Evolutionary conservation across 2,113 vertebrate species (phyloP).

Genomic region (Plectropomus leopardus): DNA sequence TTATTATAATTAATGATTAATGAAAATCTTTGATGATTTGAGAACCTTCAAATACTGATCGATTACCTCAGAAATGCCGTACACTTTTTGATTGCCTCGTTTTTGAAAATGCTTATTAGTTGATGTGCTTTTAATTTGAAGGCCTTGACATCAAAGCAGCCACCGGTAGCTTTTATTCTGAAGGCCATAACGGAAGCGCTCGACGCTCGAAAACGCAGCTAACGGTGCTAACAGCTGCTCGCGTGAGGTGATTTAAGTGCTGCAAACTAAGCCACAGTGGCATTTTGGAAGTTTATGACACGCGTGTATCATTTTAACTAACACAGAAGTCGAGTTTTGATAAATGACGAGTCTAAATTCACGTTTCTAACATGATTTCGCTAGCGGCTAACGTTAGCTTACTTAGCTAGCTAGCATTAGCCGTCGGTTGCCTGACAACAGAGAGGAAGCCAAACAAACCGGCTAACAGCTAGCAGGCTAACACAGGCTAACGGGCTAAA

Average conservation of each 20-base stretch:
- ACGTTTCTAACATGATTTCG: not conserved
- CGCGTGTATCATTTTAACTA: accelerated
- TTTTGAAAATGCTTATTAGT: not conserved
- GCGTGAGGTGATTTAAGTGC: not conserved
- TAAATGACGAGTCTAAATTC: not conserved
- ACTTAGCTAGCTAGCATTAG: conserved; percentile 18
- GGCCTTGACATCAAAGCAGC: not conserved
- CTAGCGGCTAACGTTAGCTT: not conserved
- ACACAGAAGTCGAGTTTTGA: accelerated
- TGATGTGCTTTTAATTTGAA: not conserved
- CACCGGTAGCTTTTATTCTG: not conserved
- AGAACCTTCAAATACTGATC: not conserved
- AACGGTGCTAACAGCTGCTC: not conserved
- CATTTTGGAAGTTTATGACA: not conserved
- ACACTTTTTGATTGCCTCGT: not conserved
- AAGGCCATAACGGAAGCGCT: not conserved
- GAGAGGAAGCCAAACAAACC: conserved; percentile 36
- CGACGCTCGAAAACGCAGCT: not conserved
- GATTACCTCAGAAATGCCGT: not conserved
- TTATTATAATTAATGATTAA: not conserved
- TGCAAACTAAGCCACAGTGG: accelerated
- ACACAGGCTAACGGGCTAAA: not conserved
- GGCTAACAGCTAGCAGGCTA: not conserved
- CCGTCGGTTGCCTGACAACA: conserved; percentile 68
- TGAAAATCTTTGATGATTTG: not conserved